Base-by-base conservation (phyloP, 92 coral and sea anemone genomes). In the Actinostola sp. region DNA sequence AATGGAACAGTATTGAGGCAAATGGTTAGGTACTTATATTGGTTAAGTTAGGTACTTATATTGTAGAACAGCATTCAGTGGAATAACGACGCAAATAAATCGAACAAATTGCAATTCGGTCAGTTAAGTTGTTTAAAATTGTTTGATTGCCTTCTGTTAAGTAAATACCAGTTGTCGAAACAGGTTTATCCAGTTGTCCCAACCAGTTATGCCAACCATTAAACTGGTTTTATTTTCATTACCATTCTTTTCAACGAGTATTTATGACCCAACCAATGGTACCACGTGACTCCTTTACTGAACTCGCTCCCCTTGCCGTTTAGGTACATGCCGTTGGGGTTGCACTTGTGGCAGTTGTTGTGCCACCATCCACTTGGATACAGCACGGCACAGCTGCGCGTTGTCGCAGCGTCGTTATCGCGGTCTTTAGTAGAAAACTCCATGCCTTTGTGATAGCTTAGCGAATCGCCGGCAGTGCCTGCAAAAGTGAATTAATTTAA, bases 181-280 rank as follows among this genome's bases (percentile, higher is more conserved):
- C n/a, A n/a, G n/a, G n/a, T n/a, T n/a, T n/a, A n/a, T n/a, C n/a
- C n/a, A n/a, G n/a, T n/a, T n/a, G n/a, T n/a, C n/a, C n/a, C n/a
- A n/a, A 48, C 13, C 54, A 41, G 46, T 15, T 41, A 8, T 8
- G 46, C 8, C 15, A 15, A 15, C 46, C 46, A 53, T 25, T 63
- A 23, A 15, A 28, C 41, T 20, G 63, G 63, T 35, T 26, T 30
- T 50, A 69, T 69, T 10, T 69, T 69, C 48, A 69, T 49, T 36
- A 51, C 75, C 24, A 52, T 30, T 69, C 58, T 69, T 49, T 69
- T 69, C 46, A 52, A 6, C 1, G 75, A 69, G 20, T 69, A 69
- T 15, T 23, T 12, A 38, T 34, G 17, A 1, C 61, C 61, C 2
- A 17, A 15, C 75, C 63, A 69, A 32, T 0, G 1, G 45, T 69